phyloP scores from a whole-genome alignment of 2,888 invertebrate species.

The Melolontha melolontha region DNA sequence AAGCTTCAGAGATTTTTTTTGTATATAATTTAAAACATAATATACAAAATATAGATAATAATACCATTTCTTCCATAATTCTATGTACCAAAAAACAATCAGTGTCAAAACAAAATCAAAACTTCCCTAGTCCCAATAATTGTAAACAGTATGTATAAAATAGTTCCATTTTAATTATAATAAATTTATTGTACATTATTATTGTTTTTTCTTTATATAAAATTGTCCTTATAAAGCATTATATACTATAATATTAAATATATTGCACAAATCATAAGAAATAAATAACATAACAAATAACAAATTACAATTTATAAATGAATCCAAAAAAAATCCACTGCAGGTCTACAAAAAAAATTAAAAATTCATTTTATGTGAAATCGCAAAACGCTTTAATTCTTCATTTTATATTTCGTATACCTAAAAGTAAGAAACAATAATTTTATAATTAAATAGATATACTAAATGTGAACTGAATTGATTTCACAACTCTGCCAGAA shows the following conservation, averaged over 20 bases:
- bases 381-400: no score
- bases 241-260: neutral
- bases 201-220: constrained; percentile 35
- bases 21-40: constrained; percentile 42
- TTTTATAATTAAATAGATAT: no score
- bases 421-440: no score
- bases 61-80: constrained; percentile 51
- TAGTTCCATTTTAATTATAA: constrained; percentile 56
- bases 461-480: no score
- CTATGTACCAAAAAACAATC: constrained; percentile 60
- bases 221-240: constrained; percentile 18
- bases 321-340: neutral
- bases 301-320: neutral
- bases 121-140: constrained; percentile 55
- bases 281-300: constrained; percentile 11
- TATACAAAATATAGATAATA: constrained; percentile 45
- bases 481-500: no score
- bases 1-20: constrained; percentile 37
- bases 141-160: constrained; percentile 58
- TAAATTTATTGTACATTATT: constrained; percentile 51
- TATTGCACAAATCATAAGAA: constrained; percentile 30
- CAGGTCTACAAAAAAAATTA: neutral
- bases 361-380: neutral
- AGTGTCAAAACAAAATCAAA: constrained; percentile 58
- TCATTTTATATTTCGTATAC: no score